Evolutionary conservation across 2,113 vertebrate species (phyloP).

Genomic region (Catharus minimus): DNA sequence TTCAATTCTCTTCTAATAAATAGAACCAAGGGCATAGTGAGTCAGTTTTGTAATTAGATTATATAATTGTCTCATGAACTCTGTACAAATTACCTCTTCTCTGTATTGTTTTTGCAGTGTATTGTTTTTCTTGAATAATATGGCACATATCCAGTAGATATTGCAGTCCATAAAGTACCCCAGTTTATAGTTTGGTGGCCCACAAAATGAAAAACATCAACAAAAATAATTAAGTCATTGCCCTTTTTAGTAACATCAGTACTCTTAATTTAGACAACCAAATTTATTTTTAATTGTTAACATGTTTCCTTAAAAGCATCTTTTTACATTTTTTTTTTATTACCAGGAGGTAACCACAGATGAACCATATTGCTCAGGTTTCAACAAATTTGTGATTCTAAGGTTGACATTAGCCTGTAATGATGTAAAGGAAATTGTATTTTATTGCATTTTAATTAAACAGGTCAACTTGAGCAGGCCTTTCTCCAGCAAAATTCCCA

Average conservation of each 20-base stretch:
- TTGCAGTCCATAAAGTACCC: constrained; percentile 46
- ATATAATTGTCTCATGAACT: constrained; percentile 58
- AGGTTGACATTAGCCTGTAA: background rate
- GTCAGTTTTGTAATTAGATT: constrained; percentile 11
- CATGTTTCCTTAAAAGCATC: background rate
- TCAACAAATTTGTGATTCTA: background rate
- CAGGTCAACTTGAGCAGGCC: background rate
- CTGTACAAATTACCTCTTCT: constrained; percentile 68
- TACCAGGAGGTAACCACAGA: background rate
- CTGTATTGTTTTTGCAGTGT: constrained; percentile 52
- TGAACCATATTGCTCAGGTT: background rate
- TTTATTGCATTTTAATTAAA: constrained; percentile 34
- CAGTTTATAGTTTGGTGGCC: background rate
- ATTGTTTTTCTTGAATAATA: constrained; percentile 58
- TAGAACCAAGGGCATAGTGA: constrained; percentile 24
- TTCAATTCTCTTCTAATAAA: constrained; percentile 32
- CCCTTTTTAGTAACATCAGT: background rate
- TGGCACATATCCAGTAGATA: constrained; percentile 54
- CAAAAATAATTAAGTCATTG: constrained; percentile 26
- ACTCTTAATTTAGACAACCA: background rate
- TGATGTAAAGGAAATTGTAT: background rate
- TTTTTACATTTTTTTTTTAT: background rate
- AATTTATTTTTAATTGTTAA: constrained; percentile 3
- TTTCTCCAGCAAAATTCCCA: background rate
- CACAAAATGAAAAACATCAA: constrained; percentile 32